Evolutionary conservation across 2,888 invertebrate species (phyloP).

Genomic region (Ichneumoninae sp.): DNA sequence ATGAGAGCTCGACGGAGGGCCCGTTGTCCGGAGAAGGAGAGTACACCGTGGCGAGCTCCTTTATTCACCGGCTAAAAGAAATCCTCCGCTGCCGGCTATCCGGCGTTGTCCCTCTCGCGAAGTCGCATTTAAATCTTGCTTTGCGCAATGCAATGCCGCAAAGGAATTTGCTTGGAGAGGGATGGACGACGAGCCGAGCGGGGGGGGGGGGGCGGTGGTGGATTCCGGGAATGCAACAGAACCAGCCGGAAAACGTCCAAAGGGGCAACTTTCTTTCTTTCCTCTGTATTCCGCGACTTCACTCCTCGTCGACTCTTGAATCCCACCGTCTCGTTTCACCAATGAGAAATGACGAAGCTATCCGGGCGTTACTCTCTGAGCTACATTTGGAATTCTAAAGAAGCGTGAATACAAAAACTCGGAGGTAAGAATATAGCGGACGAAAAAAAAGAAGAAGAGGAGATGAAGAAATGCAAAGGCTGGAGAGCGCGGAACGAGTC

Average conservation of each 20-base stretch:
- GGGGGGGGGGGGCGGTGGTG: background rate
- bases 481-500: conserved; percentile 8
- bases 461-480: conserved; percentile 20
- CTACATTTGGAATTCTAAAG: conserved; percentile 60
- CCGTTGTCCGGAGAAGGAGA: background rate
- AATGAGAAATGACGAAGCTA: conserved; percentile 58
- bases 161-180: conserved; percentile 18
- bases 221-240: conserved; percentile 40
- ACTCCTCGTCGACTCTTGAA: conserved; percentile 22
- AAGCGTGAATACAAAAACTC: conserved; percentile 29
- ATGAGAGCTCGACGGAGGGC: conserved; percentile 29
- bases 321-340: conserved; percentile 22
- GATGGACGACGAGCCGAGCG: background rate
- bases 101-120: conserved; percentile 29
- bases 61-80: conserved; percentile 46
- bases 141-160: conserved; percentile 29
- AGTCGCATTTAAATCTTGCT: conserved; percentile 54
- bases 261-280: conserved; percentile 41
- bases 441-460: conserved; percentile 13
- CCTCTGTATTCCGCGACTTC: conserved; percentile 8
- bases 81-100: conserved; percentile 18
- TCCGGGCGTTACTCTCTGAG: conserved; percentile 55
- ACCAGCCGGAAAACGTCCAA: conserved; percentile 41
- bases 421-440: conserved; percentile 4
- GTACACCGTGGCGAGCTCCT: conserved; percentile 37